Percentiles rank a stretch among this genome's conserved stretches.
These are phyloP conservation scores for Gnathonemus echidnorhynchus DNA, from an alignment of 2,113 vertebrate genomes.

Conservation along the genomic window DNA sequence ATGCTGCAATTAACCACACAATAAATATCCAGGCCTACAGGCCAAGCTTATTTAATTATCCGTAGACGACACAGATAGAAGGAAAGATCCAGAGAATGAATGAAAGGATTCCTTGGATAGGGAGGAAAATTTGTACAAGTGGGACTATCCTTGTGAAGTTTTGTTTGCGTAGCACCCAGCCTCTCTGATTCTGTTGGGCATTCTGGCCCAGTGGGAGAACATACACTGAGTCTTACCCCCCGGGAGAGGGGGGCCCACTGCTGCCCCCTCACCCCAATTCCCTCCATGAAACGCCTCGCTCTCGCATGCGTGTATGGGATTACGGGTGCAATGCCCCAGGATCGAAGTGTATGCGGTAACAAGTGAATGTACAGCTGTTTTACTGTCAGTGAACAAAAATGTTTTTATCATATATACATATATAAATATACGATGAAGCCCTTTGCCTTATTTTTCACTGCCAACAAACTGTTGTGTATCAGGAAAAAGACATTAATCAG, in stretches of 20 bases:
- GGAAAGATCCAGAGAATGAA: neutral
- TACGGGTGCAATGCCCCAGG: neutral
- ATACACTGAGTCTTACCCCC: neutral
- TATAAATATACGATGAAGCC: constrained; percentile 39
- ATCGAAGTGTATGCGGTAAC: constrained; percentile 18
- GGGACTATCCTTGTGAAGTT: neutral
- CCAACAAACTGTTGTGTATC: constrained; percentile 64
- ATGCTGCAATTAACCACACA: constrained; percentile 24
- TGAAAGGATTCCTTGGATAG: neutral
- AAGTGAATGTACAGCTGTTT: constrained; percentile 68
- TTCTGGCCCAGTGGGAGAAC: neutral
- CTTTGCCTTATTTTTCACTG: constrained; percentile 72
- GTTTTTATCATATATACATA: constrained; percentile 40
- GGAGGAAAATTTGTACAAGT: neutral
- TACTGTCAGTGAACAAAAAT: constrained; percentile 55
- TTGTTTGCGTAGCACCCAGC: neutral
- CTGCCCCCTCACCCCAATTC: neutral
- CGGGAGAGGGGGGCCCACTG: neutral
- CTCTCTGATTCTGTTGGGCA: neutral
- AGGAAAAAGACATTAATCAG: constrained; percentile 59
- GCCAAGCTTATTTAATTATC: constrained; percentile 31
- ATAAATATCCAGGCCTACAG: neutral
- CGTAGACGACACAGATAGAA: neutral
- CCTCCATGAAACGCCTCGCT: neutral
- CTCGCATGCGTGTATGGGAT: neutral